Percentiles rank a stretch among this genome's conserved stretches.
These are phyloP conservation scores for Coenonympha glycerion DNA, from an alignment of 2,888 invertebrate genomes.

Conservation along the genomic window DNA sequence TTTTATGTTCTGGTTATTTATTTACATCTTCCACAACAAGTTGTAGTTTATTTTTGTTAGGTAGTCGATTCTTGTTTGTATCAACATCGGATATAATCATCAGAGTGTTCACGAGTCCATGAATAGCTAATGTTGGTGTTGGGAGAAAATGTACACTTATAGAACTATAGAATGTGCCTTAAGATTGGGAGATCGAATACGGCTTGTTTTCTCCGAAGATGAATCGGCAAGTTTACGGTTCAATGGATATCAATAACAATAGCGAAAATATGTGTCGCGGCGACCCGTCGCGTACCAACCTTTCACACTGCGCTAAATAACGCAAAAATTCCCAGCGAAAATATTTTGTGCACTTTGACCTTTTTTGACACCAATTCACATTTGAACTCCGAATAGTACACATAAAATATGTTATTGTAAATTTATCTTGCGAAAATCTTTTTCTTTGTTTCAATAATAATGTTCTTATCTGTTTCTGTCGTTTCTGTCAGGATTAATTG, in stretches of 20 bases:
- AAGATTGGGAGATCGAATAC: constrained; percentile 36
- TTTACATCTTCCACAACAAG: constrained; percentile 25
- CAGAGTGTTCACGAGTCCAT: background rate
- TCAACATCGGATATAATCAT: background rate
- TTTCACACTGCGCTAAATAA: constrained; percentile 31
- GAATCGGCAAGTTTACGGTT: constrained; percentile 44
- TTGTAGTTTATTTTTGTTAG: background rate
- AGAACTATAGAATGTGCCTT: too few relatives aligned
- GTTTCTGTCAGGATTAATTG: background rate
- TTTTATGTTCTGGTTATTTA: constrained; percentile 33
- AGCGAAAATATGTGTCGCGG: constrained; percentile 35
- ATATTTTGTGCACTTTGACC: constrained; percentile 14
- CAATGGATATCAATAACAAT: constrained; percentile 37
- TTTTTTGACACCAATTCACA: constrained; percentile 1
- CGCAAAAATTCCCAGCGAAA: constrained; percentile 12
- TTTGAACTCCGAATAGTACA: background rate
- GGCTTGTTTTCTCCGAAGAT: constrained; percentile 59
- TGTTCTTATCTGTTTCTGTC: background rate
- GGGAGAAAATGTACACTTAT: too few relatives aligned
- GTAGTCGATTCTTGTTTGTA: background rate
- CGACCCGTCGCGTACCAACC: constrained; percentile 39
- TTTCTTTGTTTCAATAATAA: background rate
- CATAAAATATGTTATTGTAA: background rate
- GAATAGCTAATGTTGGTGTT: background rate
- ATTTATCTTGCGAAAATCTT: background rate